Evolutionary conservation across 1,140 invertebrate genomes (phyloP), one percentile per base, ranked within the genome.

Genomic region (Panulirus ornatus): DNA sequence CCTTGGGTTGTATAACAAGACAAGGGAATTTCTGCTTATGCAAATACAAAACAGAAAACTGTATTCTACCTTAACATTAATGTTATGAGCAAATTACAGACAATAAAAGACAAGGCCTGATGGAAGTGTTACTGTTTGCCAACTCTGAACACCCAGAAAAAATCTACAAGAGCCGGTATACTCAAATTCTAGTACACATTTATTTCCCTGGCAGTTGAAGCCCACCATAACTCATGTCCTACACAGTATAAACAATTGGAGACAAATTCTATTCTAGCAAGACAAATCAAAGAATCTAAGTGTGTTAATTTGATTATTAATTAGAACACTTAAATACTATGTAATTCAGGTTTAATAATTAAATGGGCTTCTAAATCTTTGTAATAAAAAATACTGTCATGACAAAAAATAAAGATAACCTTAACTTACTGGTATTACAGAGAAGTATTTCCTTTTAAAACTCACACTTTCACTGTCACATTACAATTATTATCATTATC

Each of bases 291-390:
- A 66, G 5, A 66, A 66, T 27, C 58, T 30, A 30, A 66, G 27
- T 30, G 6, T 66, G 30, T 8, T 22, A 66, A 66, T 66, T 66
- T 66, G 58, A 27, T 66, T n/a, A 66, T 6, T 30, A n/a, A 30
- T 27, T 5, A 30, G 5, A 30, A 30, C 8, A 30, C 58, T 66
- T 27, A 5, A n/a, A n/a, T 63, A 6, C 11, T 66, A 30, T 30
- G 6, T 66, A 30, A n/a, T 22, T 66, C n/a, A 66, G 58, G 58
- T 66, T 66, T 66, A 66, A 30, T 66, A 27, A 66, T 66, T 66
- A 19, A 58, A 58, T 22, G 19, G 22, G 54, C 54, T 47, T 47
- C 14, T 22, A 58, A 58, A 22, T 58, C 54, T 1, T n/a, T 30
- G 27, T 66, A 30, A 66, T 30, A 66, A 66, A 30, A 9, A 66